Base-by-base conservation (phyloP, 2,797 vertebrate species). In the Acridotheres tristis region DNA sequence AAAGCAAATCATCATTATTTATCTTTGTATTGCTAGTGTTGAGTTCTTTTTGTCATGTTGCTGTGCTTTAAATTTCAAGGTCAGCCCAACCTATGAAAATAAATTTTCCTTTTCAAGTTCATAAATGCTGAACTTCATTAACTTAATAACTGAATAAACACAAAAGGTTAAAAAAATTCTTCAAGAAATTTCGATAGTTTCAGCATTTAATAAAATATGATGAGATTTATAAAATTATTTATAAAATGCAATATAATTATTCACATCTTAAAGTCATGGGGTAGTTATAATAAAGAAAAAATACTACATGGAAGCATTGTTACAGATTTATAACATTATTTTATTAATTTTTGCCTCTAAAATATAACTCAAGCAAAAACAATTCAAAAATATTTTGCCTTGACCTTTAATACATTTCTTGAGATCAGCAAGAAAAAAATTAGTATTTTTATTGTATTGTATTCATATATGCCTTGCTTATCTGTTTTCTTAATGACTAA, bases 221-320 rank as follows among this genome's bases (percentile, higher is more conserved):
- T 58, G 17, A 45, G 4, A 45, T 67, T 47, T 47, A 72, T 32
- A 53, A 3, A 53, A 63, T 15, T 30, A 54, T 30, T 65, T 25
- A 2, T 42, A 76, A 72, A n/a, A 72, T 67, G 1, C 3, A 72
- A 30, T 34, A 7, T 42, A 72, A 4, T 42, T 66, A 3, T 51
- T 69, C 1, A 22, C 38, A n/a, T 16, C 11, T 43, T 79, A 6
- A 53, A 48, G 5, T 23, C 4, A 36, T 29, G 25, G 34, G 10
- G 55, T 79, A 65, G 5, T 20, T 19, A 27, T n/a, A 71, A 66
- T 20, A 57, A 66, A 65, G 16, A 50, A 30, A 75, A 69, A 65
- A 13, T n/a, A 5, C 3, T 17, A 30, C 9, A 27, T 42, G 29
- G 22, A 53, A 82, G 0, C 0, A 27, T 7, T 30, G 4, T 30